Base-by-base conservation (phyloP, 1,140 invertebrate genomes). In the Macrotrachela quadricornifera region DNA sequence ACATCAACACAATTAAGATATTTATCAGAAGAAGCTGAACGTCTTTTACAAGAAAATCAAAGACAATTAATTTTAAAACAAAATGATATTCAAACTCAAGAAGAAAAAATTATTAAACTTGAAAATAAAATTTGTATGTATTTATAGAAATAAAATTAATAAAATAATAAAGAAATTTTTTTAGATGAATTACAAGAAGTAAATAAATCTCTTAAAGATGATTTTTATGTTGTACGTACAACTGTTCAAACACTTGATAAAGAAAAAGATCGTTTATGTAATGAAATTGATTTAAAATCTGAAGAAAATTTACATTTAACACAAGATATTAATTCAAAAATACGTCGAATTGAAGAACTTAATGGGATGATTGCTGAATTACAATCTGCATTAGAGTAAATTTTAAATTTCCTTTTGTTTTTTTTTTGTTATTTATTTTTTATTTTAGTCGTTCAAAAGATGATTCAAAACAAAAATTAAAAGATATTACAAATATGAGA, bases 401-500 rank as follows among this genome's bases (percentile, higher is more conserved):
- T n/a, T n/a, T n/a, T 4, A 30, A 30, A 30, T 8, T 30, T 30
- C 8, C 21, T 4, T 30, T 30, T 2, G 8, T 30, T 30, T 2
- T 4, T 4, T 4, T 4, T 30, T 2, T 30, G 21, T 30, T 30
- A 30, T 30, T 30, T 30, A 4, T 8, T 30, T 30, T 30, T 2
- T 4, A 4, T 30, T 30, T 30, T 30, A 30, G 21, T 39, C 54
- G 55, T 12, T n/a, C 51, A 6, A 56, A 56, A 16, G 60, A 58
- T 10, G 51, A 41, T 12, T 14, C 59, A 16, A 50, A 41, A 15
- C 40, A 47, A 30, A 57, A 57, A 51, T 67, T 67, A 41, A 58
- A 67, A 39, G 69, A 71, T 50, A 56, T 67, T 38, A 62, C 63
- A 54, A 66, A 62, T 30, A 57, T 69, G 51, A 57, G 64, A 36